phyloP scores from a whole-genome alignment of 2,113 vertebrate species.

The Cranoglanis bouderius region DNA sequence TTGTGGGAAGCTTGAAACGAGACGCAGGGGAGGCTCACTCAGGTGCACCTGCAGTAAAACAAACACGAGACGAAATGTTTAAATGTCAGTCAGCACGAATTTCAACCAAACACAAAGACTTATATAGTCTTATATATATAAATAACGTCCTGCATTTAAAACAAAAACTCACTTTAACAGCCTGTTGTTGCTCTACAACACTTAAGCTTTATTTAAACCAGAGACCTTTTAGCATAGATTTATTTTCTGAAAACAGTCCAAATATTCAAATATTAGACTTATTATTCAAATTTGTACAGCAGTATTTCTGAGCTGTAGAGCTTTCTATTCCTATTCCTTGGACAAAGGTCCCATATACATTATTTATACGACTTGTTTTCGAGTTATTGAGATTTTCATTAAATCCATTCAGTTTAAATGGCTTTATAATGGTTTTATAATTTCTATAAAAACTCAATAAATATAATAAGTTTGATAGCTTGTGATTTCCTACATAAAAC shows the following conservation, averaged over 20 bases:
- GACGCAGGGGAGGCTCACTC: background rate
- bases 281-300: background rate
- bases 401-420: background rate
- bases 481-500: background rate
- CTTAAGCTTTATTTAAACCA: background rate
- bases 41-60: slow-evolving; percentile 45
- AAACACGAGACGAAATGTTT: background rate
- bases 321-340: background rate
- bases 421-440: background rate
- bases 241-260: background rate
- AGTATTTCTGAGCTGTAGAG: no score
- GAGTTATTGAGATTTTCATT: background rate
- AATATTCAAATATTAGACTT: background rate
- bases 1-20: background rate
- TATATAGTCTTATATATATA: no score
- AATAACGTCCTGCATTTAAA: background rate
- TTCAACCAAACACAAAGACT: background rate
- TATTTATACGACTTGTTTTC: background rate
- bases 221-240: background rate
- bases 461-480: background rate
- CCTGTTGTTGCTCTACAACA: no score
- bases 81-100: background rate
- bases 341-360: background rate
- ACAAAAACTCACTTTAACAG: background rate
- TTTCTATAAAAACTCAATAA: background rate